Percentiles rank a stretch among this genome's conserved stretches.
phyloP scores from a whole-genome alignment of 2,797 vertebrate genomes.

The Tragopan temminckii region DNA sequence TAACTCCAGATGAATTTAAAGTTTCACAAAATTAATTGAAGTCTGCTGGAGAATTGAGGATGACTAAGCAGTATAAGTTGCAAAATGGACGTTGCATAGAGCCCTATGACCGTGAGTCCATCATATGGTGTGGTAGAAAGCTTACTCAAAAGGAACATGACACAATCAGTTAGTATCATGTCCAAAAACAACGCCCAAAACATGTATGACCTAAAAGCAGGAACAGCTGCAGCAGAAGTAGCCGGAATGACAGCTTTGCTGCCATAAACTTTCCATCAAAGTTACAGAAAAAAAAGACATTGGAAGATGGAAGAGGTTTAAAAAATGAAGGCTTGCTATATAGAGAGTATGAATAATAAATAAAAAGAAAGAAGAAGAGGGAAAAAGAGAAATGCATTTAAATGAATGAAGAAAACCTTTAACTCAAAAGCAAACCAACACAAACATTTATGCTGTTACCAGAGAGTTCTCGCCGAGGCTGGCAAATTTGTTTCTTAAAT shows the following conservation, averaged over 20 bases:
- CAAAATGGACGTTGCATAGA: conserved; percentile 84
- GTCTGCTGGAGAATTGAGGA: conserved; percentile 78
- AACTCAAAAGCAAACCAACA: conserved; percentile 85
- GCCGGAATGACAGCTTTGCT: conserved; percentile 82
- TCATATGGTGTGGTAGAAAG: conserved; percentile 82
- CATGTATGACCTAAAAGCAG: conserved; percentile 81
- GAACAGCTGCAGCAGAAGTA: conserved; percentile 82
- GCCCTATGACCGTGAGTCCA: conserved; percentile 79
- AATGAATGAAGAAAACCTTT: conserved; percentile 83
- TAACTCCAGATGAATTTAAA: conserved; percentile 69
- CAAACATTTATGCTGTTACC: conserved; percentile 86
- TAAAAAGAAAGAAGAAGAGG: conserved; percentile 68
- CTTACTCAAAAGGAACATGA: conserved; percentile 83
- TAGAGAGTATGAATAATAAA: conserved; percentile 80
- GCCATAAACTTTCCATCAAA: conserved; percentile 86
- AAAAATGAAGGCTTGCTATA: conserved; percentile 85
- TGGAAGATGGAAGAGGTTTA: conserved; percentile 87
- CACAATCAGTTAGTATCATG: conserved; percentile 81
- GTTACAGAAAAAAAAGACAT: conserved; percentile 80
- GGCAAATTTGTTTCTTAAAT: conserved; percentile 87
- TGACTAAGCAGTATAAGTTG: conserved; percentile 83
- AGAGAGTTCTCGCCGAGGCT: conserved; percentile 86
- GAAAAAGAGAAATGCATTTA: conserved; percentile 77
- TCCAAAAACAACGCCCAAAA: conserved; percentile 82
- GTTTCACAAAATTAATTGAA: conserved; percentile 74